A percentile compares a stretch with the other conserved stretches of the same genome.
Conservation (phyloP, 2,797 vertebrate species). For the Argyrosomus regius region DNA sequence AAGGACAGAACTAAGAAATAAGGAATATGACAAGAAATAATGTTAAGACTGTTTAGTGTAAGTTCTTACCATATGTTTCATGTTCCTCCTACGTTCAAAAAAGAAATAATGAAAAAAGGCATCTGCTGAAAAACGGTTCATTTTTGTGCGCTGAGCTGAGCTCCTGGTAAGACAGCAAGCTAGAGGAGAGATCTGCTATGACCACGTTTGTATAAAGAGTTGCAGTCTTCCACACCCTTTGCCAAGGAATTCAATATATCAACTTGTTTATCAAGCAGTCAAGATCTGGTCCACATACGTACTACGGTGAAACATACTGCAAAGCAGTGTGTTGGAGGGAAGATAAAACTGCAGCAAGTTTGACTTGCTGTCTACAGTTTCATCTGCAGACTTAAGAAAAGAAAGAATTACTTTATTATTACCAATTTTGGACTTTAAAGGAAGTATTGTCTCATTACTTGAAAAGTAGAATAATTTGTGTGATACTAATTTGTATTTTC, state of each 20-base stretch:
- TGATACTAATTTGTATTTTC: slow-evolving; percentile 10
- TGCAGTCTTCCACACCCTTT: slow-evolving; percentile 72
- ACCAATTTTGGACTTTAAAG: not conserved
- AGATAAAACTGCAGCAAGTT: not conserved
- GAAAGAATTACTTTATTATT: not conserved
- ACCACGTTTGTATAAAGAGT: slow-evolving; percentile 69
- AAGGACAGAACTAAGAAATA: not conserved
- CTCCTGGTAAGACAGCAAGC: not conserved
- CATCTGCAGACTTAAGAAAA: not conserved
- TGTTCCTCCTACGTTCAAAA: slow-evolving; percentile 1
- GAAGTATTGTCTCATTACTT: not conserved
- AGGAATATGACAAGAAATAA: not conserved
- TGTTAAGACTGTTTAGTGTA: not conserved
- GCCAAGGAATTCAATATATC: slow-evolving; percentile 45
- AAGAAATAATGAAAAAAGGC: not conserved
- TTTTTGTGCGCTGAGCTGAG: slow-evolving; percentile 9
- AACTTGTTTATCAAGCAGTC: slow-evolving; percentile 74
- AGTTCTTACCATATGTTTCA: slow-evolving; percentile 57
- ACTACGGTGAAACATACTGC: not conserved
- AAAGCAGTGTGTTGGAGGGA: not conserved
- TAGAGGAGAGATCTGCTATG: not conserved
- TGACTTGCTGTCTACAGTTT: too few relatives aligned
- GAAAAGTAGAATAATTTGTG: not conserved
- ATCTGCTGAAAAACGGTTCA: not conserved
- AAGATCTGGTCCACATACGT: not conserved